These are phyloP conservation scores for Lasioglossum baleicum DNA, from an alignment of 1,140 invertebrate genomes.

Conservation along the genomic window DNA sequence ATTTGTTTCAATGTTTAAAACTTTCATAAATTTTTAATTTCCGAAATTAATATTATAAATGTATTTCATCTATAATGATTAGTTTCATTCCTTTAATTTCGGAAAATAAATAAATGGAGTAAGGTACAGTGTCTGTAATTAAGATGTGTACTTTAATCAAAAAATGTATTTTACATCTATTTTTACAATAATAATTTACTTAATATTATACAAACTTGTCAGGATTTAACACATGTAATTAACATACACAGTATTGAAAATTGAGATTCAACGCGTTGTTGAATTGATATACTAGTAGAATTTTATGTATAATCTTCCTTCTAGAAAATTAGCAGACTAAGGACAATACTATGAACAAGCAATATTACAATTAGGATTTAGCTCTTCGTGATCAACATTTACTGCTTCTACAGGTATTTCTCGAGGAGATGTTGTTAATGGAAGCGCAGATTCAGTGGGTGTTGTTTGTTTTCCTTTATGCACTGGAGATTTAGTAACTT, in stretches of 20 bases:
- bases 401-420: constrained; percentile 73
- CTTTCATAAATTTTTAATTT: too few species aligned
- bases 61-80: too few species aligned
- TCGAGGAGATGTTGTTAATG: constrained; percentile 45
- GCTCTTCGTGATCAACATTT: constrained; percentile 71
- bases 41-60: too few species aligned
- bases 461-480: constrained; percentile 55
- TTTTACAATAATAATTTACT: constrained; percentile 39
- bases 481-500: constrained; percentile 57
- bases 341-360: constrained; percentile 9
- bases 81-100: too few species aligned
- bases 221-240: not conserved
- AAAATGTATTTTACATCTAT: constrained; percentile 34
- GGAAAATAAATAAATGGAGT: not conserved
- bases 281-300: not conserved
- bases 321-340: not conserved
- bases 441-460: constrained; percentile 22
- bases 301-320: not conserved
- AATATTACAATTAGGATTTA: constrained; percentile 43
- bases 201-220: constrained; percentile 31
- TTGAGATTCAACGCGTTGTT: constrained; percentile 1
- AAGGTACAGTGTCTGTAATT: not conserved
- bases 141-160: constrained; percentile 23
- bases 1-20: too few species aligned
- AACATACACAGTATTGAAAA: not conserved